Base-by-base conservation (phyloP, 2,113 vertebrate species). In the Rhinolophus sinicus region DNA sequence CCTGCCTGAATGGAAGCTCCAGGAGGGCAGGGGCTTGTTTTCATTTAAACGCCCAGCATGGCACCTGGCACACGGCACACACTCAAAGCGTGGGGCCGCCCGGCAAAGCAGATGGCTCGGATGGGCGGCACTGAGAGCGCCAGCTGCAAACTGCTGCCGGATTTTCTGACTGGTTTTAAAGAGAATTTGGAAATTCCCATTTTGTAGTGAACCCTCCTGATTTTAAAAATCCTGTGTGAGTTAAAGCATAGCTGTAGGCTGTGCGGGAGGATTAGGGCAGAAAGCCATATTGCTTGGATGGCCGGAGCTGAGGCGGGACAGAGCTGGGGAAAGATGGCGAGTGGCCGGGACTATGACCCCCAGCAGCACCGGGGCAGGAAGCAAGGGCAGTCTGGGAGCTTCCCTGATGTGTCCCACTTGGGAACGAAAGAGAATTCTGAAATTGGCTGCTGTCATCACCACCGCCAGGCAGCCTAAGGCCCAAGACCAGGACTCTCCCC, bases 321-420 rank as follows among this genome's bases (percentile, higher is more conserved):
- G 26, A 6, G 67, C 40, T 3, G 21, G 16, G 4, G 22, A 6
- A 21, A 33, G 62, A 21, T 0, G 0, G 70, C 54, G 52, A 35
- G 0, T 0, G 88, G 26, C 38, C 1, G 6, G 70, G 73, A 13
- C 35, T 1, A 16, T 6, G 50, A 13, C 58, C 28, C 28, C 69
- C 19, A 5, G 16, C 0, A 1, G 28, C 7, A 0, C 0, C 38
- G 33, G 35, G 28, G 33, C 6, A 44, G 35, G 50, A 22, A 18
- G 16, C 10, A 38, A 75, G 33, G 50, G 15, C 3, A 1, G 5
- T 18, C 30, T 3, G 8, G 3, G 56, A 58, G 11, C 19, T 44
- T 70, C 12, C 3, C 19, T 1, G 1, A 28, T 2, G 11, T 5
- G 8, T 78, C 38, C 28, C n/a, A 19, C 6, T 9, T 0, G 3